Evolutionary conservation across 53 echinoderm and acorn worm species (phyloP), one percentile per base, ranked within the genome.

Genomic region (Patiria pectinifera): DNA sequence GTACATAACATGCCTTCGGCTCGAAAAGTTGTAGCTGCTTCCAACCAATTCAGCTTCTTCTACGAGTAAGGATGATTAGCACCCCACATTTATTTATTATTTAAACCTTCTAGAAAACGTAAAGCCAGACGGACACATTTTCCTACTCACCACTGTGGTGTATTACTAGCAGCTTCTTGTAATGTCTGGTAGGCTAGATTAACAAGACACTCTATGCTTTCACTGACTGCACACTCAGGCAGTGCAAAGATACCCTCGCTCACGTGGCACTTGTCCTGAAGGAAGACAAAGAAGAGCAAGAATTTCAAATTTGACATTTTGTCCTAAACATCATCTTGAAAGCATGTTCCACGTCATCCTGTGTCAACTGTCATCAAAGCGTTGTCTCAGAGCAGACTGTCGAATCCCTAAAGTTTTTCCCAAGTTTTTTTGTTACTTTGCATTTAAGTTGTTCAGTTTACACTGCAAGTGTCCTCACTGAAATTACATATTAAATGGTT

Each of bases 151-250:
- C 95, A 95, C 48, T 92, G 95, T 47, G 89, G 92, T n/a, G 95
- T 84, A 47, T 92, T 95, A n/a, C 91, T 87, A 4, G 95, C 92
- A 46, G 99, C 99, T 59, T 98, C 96, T 69, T 91, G 91, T 9
- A 98, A 85, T 49, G 99, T 98, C 24, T 97, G 92, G 61, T 97
- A 92, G 59, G 95, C 95, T 46, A 98, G 84, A 62, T 92, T 84
- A 13, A 97, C 91, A 24, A 98, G 89, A 44, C 94, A 87, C 80
- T 94, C 95, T 2, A 94, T 91, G 85, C 97, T 96, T 60, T 97
- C 91, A 76, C 96, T 97, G 87, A 98, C 80, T 24, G 83, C 88
- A 62, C 95, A 95, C 25, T 63, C 78, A 9, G 95, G 95, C 78
- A 95, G 85, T 71, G 85, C 62, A 83, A 95, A 93, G 19, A 88